These are phyloP conservation scores for Mya arenaria DNA, from an alignment of 1,140 invertebrate species.

Conservation along the genomic window DNA sequence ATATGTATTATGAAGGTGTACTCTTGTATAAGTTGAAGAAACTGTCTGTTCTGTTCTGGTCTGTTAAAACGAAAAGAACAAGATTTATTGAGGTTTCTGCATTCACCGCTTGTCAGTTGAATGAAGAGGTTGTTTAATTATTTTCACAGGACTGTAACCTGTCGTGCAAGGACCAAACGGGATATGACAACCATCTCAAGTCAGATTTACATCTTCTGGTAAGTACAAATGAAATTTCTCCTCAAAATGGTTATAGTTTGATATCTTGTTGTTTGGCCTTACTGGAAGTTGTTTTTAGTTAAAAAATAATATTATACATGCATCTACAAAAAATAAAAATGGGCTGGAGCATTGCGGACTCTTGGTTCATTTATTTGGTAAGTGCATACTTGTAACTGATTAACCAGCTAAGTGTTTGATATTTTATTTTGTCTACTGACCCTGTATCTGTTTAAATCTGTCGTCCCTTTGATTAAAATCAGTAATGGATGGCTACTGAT, in stretches of 20 bases:
- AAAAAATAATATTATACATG: not conserved
- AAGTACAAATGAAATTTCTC: not conserved
- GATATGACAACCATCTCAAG: slow-evolving; percentile 20
- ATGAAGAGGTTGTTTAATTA: no score
- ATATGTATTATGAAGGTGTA: no score
- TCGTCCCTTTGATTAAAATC: no score
- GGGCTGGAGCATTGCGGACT: no score
- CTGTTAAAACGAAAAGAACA: no score
- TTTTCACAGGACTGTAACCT: slow-evolving; percentile 42
- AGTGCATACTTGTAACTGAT: not conserved
- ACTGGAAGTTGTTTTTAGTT: not conserved
- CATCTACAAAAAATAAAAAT: not conserved
- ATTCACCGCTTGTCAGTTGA: no score
- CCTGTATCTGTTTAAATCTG: no score
- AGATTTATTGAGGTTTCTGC: no score
- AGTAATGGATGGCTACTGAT: no score
- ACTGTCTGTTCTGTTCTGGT: no score
- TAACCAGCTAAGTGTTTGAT: not conserved
- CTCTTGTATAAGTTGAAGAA: no score
- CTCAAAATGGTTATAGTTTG: not conserved
- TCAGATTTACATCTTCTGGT: slow-evolving; percentile 30
- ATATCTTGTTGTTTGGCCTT: not conserved
- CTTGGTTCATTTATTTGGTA: not conserved
- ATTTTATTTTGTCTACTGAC: no score
- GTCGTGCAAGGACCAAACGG: not conserved